phyloP scores from a whole-genome alignment of 2,113 vertebrate genomes.

The Eidolon helvum region DNA sequence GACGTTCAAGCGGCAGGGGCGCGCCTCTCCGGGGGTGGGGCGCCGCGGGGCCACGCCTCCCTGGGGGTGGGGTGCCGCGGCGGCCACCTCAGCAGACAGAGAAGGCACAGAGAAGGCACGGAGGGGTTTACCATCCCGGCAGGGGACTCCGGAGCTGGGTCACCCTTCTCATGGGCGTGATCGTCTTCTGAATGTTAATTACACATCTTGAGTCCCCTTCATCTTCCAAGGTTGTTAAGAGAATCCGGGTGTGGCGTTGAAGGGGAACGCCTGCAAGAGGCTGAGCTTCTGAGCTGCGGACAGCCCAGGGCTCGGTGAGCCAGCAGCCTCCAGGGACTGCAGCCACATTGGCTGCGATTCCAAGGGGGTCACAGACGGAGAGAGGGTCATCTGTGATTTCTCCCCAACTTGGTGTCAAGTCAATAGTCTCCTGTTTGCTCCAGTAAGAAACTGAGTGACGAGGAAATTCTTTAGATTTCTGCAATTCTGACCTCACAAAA shows the following conservation, averaged over 20 bases:
- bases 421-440: slow-evolving; percentile 66
- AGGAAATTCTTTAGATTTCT: slow-evolving; percentile 63
- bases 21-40: no score
- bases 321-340: background rate
- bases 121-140: rapidly evolving
- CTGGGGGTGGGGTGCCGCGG: background rate
- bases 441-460: slow-evolving; percentile 57
- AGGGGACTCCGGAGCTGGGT: background rate
- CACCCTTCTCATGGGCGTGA: rapidly evolving
- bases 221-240: background rate
- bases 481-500: slow-evolving; percentile 60
- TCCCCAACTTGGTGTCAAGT: slow-evolving; percentile 55
- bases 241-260: background rate
- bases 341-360: background rate
- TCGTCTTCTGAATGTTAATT: background rate
- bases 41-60: background rate
- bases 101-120: background rate
- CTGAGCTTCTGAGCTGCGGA: background rate
- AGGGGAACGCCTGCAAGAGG: background rate
- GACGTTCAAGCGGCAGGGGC: background rate
- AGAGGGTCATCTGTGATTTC: background rate
- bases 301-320: rapidly evolving
- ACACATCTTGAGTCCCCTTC: background rate
- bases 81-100: background rate
- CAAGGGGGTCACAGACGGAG: background rate